Conservation (phyloP, 2,113 vertebrate genomes). For the Heterotis niloticus region DNA sequence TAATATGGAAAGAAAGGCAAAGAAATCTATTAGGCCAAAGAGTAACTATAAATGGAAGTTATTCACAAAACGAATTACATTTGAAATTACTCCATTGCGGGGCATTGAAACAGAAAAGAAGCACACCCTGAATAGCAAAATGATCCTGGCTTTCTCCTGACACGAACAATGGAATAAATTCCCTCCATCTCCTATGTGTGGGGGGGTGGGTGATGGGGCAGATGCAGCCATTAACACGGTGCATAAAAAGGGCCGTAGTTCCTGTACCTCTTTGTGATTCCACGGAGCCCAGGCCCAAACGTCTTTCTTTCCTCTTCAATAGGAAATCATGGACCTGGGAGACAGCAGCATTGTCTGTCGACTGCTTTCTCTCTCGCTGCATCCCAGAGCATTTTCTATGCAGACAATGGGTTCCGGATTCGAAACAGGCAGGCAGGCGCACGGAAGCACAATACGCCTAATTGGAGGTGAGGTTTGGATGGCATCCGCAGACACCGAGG, state of each 20-base stretch:
- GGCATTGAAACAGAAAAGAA: constrained; percentile 49
- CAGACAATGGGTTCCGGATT: constrained; percentile 47
- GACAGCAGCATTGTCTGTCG: constrained; percentile 64
- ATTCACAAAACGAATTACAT: constrained; percentile 69
- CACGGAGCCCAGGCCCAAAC: constrained; percentile 34
- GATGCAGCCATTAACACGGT: constrained; percentile 70
- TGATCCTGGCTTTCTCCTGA: constrained; percentile 69
- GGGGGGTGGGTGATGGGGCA: constrained; percentile 50
- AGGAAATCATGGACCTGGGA: constrained; percentile 57
- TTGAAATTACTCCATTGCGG: constrained; percentile 81
- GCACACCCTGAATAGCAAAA: constrained; percentile 72
- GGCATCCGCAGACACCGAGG: constrained; percentile 43
- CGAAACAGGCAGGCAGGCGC: constrained; percentile 46
- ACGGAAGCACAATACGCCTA: constrained; percentile 61
- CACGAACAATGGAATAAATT: constrained; percentile 62
- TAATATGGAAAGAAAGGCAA: constrained; percentile 19
- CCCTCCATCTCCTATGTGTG: constrained; percentile 37
- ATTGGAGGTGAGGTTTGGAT: constrained; percentile 55
- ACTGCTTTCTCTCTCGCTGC: constrained; percentile 47
- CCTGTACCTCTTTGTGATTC: constrained; percentile 57
- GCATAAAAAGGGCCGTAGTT: constrained; percentile 57
- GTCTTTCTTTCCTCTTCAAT: constrained; percentile 45
- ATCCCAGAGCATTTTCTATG: constrained; percentile 52
- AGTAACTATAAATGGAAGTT: constrained; percentile 68
- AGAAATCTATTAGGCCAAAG: constrained; percentile 24